A percentile compares a stretch with the other conserved stretches of the same genome.
phyloP scores from a whole-genome alignment of 35 echinoderm and acorn worm species.

The Eucidaris tribuloides region DNA sequence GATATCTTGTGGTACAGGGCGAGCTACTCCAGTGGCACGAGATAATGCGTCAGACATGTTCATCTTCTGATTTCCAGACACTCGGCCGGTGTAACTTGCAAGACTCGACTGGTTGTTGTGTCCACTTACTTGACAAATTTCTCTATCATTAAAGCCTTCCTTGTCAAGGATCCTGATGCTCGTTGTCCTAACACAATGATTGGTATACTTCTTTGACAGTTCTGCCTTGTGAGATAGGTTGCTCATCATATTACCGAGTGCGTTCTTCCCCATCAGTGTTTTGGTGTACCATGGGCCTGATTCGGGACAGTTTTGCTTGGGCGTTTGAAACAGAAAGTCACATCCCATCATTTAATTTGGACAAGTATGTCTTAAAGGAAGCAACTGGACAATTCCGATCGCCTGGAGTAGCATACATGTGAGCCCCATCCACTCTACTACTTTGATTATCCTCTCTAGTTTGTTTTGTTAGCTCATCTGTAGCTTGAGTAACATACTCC shows the following conservation, averaged over 20 bases:
- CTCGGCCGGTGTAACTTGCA: too few species aligned
- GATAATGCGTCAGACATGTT: too few species aligned
- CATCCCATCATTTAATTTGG: slow-evolving; percentile 39
- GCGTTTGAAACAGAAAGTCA: slow-evolving; percentile 25
- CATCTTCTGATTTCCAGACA: too few species aligned
- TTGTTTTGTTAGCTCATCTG: slow-evolving; percentile 9
- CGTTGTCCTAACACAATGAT: slow-evolving; percentile 48
- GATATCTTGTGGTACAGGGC: too few species aligned
- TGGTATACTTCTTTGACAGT: slow-evolving; percentile 43
- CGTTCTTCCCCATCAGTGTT: slow-evolving; percentile 40
- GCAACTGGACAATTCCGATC: slow-evolving; percentile 36
- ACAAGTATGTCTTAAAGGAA: slow-evolving; percentile 27
- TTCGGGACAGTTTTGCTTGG: slow-evolving; percentile 3
- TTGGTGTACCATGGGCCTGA: slow-evolving; percentile 37
- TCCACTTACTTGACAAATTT: too few species aligned
- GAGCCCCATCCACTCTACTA: slow-evolving; percentile 3
- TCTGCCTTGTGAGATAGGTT: slow-evolving; percentile 46
- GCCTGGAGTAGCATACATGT: slow-evolving; percentile 38
- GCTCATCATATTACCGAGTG: slow-evolving; percentile 57
- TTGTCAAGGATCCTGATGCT: too few species aligned
- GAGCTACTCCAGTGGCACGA: too few species aligned
- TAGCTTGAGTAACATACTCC: slow-evolving; percentile 7
- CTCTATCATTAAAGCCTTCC: too few species aligned
- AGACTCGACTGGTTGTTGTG: too few species aligned
- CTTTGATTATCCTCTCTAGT: slow-evolving; percentile 17